Percentiles rank a stretch among this genome's conserved stretches.
Evolutionary conservation across 2,113 vertebrate species (phyloP).

Genomic region (Indri indri): DNA sequence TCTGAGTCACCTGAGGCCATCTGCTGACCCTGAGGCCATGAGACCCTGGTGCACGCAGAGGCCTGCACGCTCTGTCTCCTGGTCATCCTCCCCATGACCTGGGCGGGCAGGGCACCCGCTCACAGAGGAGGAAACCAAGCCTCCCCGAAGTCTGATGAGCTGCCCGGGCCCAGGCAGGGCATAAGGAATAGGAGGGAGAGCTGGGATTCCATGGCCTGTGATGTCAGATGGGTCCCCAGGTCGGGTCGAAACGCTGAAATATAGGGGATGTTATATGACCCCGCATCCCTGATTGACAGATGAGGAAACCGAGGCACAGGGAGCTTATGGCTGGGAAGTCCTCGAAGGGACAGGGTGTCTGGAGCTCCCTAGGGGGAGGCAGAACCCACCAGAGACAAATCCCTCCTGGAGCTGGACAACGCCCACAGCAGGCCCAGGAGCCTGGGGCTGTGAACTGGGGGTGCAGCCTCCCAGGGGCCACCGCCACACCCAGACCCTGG

Average conservation of each 20-base stretch:
- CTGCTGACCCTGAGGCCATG: background rate
- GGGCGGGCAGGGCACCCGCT: too few species aligned
- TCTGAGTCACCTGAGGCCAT: background rate
- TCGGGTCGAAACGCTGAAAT: rapidly evolving
- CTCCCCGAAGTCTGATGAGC: background rate
- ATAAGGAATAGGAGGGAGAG: rapidly evolving
- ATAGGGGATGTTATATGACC: background rate
- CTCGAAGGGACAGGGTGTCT: background rate
- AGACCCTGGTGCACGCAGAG: background rate
- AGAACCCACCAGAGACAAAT: rapidly evolving
- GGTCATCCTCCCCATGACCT: background rate
- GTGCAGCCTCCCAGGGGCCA: too few species aligned
- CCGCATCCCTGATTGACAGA: rapidly evolving
- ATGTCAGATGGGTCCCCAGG: rapidly evolving
- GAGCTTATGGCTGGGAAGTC: background rate
- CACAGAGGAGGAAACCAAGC: rapidly evolving
- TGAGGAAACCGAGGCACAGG: background rate
- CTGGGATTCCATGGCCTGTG: background rate
- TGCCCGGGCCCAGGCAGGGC: background rate
- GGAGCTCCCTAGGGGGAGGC: background rate
- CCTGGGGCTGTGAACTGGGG: background rate
- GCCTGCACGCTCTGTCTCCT: rapidly evolving
- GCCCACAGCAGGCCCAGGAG: background rate
- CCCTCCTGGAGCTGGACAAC: rapidly evolving
- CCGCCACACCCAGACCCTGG: background rate